These are phyloP conservation scores for Meriones unguiculatus DNA, from an alignment of 2,113 vertebrate genomes.

Conservation along the genomic window DNA sequence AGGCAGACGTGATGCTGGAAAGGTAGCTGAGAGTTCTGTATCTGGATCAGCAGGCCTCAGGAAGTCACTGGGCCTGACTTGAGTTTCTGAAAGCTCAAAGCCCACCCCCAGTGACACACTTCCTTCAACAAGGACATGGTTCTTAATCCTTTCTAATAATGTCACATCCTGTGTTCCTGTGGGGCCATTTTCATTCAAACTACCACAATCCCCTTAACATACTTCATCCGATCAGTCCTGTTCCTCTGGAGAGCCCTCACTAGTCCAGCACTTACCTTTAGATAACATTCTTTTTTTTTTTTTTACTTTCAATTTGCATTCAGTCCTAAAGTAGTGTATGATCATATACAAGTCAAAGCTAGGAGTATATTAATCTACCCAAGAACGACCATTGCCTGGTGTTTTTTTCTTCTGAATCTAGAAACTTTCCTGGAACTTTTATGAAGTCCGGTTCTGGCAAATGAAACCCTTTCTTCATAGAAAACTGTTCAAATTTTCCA, in stretches of 20 bases:
- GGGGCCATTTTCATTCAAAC: too few relatives aligned
- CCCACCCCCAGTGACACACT: too few relatives aligned
- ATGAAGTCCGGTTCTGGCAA: neutral
- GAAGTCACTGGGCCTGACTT: neutral
- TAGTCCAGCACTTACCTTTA: neutral
- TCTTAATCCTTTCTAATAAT: too few relatives aligned
- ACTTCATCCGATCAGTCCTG: too few relatives aligned
- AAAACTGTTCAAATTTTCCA: conserved; percentile 34
- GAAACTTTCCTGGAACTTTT: neutral
- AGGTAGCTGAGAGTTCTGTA: neutral
- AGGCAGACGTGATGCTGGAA: neutral
- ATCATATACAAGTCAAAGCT: conserved; percentile 2
- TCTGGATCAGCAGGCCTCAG: neutral
- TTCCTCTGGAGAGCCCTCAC: neutral
- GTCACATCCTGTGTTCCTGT: too few relatives aligned
- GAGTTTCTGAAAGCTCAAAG: neutral
- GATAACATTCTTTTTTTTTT: neutral
- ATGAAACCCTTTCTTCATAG: conserved; percentile 13
- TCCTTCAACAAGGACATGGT: too few relatives aligned
- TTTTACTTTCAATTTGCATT: neutral
- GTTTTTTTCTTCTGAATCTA: neutral
- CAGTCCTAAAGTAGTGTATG: neutral
- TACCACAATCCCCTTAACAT: too few relatives aligned
- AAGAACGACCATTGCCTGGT: neutral
- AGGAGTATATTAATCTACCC: neutral